Percentiles rank a stretch among this genome's conserved stretches.
Evolutionary conservation across 2,888 invertebrate genomes (phyloP).

Genomic region (Ditula angustiorana): DNA sequence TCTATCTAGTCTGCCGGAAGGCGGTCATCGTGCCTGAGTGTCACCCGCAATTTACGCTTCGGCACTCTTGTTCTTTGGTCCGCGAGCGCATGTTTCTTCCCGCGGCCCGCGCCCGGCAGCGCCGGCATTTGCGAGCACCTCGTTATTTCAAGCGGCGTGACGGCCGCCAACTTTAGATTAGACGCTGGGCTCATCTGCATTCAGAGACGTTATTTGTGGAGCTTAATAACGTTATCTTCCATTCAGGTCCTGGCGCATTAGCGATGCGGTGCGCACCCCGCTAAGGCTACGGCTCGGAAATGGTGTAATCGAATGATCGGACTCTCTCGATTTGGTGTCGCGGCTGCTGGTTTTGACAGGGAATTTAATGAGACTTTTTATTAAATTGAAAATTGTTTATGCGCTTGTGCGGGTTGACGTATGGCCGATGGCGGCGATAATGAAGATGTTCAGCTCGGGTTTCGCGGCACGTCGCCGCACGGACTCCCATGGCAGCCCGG

Average conservation of each 20-base stretch:
- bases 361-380: constrained; percentile 55
- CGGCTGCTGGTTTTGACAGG: constrained; percentile 48
- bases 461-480: constrained; percentile 64
- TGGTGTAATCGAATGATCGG: constrained; percentile 38
- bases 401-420: constrained; percentile 53
- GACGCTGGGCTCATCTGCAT: constrained; percentile 76
- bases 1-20: constrained; percentile 62
- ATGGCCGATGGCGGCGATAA: constrained; percentile 67
- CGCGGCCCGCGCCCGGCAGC: background rate
- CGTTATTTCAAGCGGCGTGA: constrained; percentile 74
- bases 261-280: constrained; percentile 22
- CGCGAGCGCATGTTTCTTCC: constrained; percentile 16
- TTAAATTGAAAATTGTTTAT: constrained; percentile 63
- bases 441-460: constrained; percentile 71
- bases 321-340: constrained; percentile 35
- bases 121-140: constrained; percentile 67
- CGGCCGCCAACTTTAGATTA: constrained; percentile 77
- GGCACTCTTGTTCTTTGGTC: constrained; percentile 1
- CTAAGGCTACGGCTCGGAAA: constrained; percentile 38
- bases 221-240: constrained; percentile 67
- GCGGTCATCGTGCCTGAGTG: constrained; percentile 24
- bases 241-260: constrained; percentile 62
- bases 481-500: constrained; percentile 29
- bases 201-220: constrained; percentile 72
- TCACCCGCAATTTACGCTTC: constrained; percentile 11